Evolutionary conservation across 1,140 invertebrate genomes (phyloP).

Genomic region (Grapholita molesta): DNA sequence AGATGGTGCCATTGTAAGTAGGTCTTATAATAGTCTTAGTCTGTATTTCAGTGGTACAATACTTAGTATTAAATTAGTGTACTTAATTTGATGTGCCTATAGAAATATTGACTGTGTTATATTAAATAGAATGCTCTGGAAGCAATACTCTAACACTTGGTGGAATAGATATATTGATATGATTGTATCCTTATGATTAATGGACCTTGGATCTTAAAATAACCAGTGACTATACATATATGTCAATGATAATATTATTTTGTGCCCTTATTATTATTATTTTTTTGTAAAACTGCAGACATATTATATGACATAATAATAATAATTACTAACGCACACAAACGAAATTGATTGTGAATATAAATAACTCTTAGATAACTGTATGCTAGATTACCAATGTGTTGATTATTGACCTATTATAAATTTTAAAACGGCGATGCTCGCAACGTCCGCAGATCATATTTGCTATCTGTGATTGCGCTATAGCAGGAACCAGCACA

Average conservation of each 20-base stretch:
- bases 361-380: too few species aligned
- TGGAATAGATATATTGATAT: not conserved
- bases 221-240: too few species aligned
- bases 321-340: too few species aligned
- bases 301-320: too few species aligned
- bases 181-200: not conserved
- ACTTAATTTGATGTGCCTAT: conserved; percentile 7
- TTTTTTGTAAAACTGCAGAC: too few species aligned
- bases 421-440: too few species aligned
- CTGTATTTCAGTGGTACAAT: not conserved
- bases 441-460: too few species aligned
- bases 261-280: too few species aligned
- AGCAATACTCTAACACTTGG: not conserved
- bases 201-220: not conserved
- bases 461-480: not conserved
- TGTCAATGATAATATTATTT: too few species aligned
- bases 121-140: not conserved
- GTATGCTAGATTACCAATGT: too few species aligned
- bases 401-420: too few species aligned
- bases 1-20: conserved; percentile 19
- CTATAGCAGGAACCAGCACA: not conserved
- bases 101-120: not conserved
- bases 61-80: not conserved
- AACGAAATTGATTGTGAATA: too few species aligned
- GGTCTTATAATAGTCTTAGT: not conserved